These are phyloP conservation scores for Drosophila fuyamai DNA, from an alignment of 1,140 invertebrate species.

Conservation along the genomic window DNA sequence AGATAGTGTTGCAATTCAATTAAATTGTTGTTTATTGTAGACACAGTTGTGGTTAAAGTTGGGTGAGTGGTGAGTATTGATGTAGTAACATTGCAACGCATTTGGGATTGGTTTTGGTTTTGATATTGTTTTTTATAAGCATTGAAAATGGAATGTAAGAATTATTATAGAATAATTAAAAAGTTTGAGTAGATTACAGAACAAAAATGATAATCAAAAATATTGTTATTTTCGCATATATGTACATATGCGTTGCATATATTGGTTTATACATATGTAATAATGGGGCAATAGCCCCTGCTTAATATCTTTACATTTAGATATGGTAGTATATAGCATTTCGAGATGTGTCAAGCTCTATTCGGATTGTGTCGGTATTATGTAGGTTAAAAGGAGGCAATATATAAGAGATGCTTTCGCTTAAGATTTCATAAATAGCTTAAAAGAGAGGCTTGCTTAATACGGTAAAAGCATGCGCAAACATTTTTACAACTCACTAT, in stretches of 20 bases:
- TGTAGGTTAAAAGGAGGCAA: slow-evolving; percentile 29
- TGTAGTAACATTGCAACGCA: slow-evolving; percentile 75
- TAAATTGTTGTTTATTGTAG: slow-evolving; percentile 36
- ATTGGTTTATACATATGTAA: slow-evolving; percentile 45
- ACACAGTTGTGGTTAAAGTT: slow-evolving; percentile 55
- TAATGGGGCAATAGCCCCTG: slow-evolving; percentile 48
- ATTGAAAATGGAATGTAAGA: slow-evolving; percentile 77
- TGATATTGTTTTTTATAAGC: slow-evolving; percentile 54
- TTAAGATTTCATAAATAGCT: slow-evolving; percentile 53
- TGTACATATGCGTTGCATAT: slow-evolving; percentile 40
- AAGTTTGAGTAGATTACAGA: slow-evolving; percentile 46
- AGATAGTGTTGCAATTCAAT: slow-evolving; percentile 46
- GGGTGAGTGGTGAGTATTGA: slow-evolving; percentile 76
- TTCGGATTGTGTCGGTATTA: slow-evolving; percentile 42
- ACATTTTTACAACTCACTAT: slow-evolving; percentile 79
- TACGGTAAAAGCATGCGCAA: slow-evolving; percentile 76
- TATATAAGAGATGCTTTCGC: slow-evolving; percentile 52
- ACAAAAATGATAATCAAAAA: slow-evolving; percentile 52
- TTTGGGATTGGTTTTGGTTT: slow-evolving; percentile 64
- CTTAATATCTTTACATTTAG: slow-evolving; percentile 38
- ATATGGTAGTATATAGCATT: slow-evolving; percentile 56
- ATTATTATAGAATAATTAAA: slow-evolving; percentile 77
- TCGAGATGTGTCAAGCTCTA: slow-evolving; percentile 71
- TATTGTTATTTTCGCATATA: slow-evolving; percentile 39
- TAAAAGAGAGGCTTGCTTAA: slow-evolving; percentile 59